A percentile compares a stretch with the other conserved stretches of the same genome.
Conservation (phyloP, 1,140 invertebrate genomes). For the Aethina tumida region DNA sequence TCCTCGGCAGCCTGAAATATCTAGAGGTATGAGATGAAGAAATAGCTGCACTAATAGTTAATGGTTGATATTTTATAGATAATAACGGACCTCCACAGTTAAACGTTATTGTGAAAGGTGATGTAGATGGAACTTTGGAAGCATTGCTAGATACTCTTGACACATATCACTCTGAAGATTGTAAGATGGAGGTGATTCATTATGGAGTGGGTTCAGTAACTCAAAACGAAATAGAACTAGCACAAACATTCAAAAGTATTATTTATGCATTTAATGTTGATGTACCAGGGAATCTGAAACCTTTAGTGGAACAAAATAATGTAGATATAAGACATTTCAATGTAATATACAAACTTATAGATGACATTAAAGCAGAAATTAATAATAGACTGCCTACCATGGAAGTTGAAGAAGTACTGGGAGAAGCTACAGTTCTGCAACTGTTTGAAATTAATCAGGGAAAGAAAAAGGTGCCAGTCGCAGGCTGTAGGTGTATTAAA, state of each 20-base stretch:
- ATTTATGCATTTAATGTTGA: constrained; percentile 82
- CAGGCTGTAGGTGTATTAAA: constrained; percentile 77
- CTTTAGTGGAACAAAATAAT: constrained; percentile 40
- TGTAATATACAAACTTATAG: constrained; percentile 86
- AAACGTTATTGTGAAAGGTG: constrained; percentile 56
- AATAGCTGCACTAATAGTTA: background rate
- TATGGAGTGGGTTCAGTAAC: constrained; percentile 82
- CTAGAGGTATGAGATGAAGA: constrained; percentile 31
- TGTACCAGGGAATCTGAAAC: constrained; percentile 39
- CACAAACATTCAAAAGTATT: constrained; percentile 71
- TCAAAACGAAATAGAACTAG: constrained; percentile 77
- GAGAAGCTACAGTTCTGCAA: constrained; percentile 79
- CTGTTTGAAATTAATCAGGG: constrained; percentile 75
- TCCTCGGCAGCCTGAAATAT: constrained; percentile 48
- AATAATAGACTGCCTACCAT: constrained; percentile 57
- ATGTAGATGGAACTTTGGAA: constrained; percentile 87
- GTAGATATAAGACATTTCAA: constrained; percentile 62
- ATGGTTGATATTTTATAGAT: background rate
- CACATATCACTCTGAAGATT: constrained; percentile 70
- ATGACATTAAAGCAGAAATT: constrained; percentile 77
- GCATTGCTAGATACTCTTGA: constrained; percentile 87
- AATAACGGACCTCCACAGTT: constrained; percentile 39
- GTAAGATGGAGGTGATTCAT: constrained; percentile 76
- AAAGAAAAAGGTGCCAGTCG: constrained; percentile 73
- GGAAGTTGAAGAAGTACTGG: constrained; percentile 65